Conservation (phyloP, 2,113 vertebrate genomes). For the Pollimyrus isidori region DNA sequence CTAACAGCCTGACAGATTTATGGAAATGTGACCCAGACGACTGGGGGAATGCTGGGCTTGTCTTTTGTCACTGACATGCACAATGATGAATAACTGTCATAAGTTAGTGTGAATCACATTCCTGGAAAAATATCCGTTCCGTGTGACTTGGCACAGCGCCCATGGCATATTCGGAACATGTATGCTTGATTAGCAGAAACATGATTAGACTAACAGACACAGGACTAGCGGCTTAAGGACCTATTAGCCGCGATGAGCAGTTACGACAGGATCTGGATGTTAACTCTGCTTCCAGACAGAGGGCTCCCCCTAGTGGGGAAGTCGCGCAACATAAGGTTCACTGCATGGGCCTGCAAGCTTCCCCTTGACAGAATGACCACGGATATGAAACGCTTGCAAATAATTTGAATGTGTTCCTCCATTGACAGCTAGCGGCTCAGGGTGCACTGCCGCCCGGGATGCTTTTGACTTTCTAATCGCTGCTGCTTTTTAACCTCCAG, state of each 20-base stretch:
- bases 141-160: neutral
- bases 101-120: neutral
- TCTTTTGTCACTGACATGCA: neutral
- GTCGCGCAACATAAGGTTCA: neutral
- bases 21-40: neutral
- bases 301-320: conserved; percentile 23
- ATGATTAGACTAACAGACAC: conserved; percentile 23
- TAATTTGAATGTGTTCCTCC: neutral
- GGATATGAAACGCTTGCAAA: neutral
- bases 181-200: conserved; percentile 10
- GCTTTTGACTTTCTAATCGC: neutral
- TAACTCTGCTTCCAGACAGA: neutral
- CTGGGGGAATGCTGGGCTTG: neutral
- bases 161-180: neutral
- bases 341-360: neutral
- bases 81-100: neutral
- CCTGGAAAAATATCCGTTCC: neutral
- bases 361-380: no score
- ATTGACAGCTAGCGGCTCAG: neutral
- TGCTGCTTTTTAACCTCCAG: neutral
- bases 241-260: conserved; percentile 28
- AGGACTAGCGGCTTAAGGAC: conserved; percentile 18
- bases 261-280: neutral
- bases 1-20: neutral
- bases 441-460: neutral